A percentile compares a stretch with the other conserved stretches of the same genome.
Conservation (phyloP, 2,797 vertebrate genomes). For the Todus mexicanus region DNA sequence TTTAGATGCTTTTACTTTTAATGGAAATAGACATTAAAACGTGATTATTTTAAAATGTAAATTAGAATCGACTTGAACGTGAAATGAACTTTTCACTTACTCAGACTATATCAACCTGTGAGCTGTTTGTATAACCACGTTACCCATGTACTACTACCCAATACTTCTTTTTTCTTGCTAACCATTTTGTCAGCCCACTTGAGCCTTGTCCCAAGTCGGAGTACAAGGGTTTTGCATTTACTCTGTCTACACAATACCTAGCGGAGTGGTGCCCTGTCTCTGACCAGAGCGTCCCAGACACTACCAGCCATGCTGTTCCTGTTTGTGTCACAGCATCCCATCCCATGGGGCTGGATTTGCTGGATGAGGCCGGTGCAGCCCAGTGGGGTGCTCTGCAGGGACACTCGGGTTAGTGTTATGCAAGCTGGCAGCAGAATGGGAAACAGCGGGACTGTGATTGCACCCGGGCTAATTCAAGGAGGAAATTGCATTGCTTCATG, state of each 20-base stretch:
- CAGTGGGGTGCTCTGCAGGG: not conserved
- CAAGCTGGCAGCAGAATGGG: not conserved
- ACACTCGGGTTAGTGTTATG: fast-evolving
- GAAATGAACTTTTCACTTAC: not conserved
- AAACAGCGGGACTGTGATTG: not conserved
- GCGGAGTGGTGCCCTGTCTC: not conserved
- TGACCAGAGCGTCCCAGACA: not conserved
- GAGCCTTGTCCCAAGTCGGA: not conserved
- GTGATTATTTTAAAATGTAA: not conserved
- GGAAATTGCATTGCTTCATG: not conserved
- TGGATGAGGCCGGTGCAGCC: not conserved
- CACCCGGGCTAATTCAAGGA: not conserved
- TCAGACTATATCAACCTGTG: not conserved
- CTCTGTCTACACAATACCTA: not conserved
- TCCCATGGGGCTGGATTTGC: not conserved
- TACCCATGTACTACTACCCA: fast-evolving
- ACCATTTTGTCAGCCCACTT: not conserved
- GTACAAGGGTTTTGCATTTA: not conserved
- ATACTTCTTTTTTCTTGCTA: not conserved
- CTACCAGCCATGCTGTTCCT: not conserved
- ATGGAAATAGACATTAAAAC: not conserved
- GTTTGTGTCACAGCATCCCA: fast-evolving
- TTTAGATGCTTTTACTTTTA: not conserved
- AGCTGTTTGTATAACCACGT: not conserved
- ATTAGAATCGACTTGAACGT: not conserved